Percentiles rank a stretch among this genome's conserved stretches.
phyloP scores from a whole-genome alignment of 2,113 vertebrate genomes.

The Hippolais icterina region DNA sequence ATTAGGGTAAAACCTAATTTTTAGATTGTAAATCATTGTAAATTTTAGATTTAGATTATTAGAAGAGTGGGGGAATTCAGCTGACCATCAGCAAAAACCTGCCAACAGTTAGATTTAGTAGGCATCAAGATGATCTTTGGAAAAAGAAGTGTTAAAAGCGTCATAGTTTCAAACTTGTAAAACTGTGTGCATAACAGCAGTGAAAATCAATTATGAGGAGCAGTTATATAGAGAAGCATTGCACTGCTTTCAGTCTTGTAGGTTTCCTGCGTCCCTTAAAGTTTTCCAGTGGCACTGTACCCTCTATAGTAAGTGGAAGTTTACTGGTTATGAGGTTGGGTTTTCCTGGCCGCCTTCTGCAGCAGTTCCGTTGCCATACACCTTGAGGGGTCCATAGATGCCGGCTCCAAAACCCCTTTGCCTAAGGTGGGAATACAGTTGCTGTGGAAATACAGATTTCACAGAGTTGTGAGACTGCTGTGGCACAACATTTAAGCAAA shows the following conservation, averaged over 20 bases:
- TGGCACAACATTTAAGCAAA: neutral
- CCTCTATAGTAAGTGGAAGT: neutral
- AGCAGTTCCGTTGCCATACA: neutral
- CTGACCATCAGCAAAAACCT: neutral
- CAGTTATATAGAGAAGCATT: neutral
- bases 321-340: neutral
- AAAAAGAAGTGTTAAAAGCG: neutral
- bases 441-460: neutral
- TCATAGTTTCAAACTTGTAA: neutral
- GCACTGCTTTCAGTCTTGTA: neutral
- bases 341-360: neutral
- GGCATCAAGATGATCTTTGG: neutral
- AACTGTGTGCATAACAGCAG: neutral
- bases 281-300: neutral
- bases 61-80: neutral
- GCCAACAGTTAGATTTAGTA: neutral
- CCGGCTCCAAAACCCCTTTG: neutral
- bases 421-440: neutral
- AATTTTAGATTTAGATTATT: too few species aligned
- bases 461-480: rapidly evolving
- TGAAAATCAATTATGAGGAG: neutral
- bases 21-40: too few species aligned
- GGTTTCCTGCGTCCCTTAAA: neutral
- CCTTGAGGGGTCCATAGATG: neutral
- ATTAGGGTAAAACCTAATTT: neutral